Conservation (phyloP, 2,888 invertebrate genomes). For the Icerya purchasi region DNA sequence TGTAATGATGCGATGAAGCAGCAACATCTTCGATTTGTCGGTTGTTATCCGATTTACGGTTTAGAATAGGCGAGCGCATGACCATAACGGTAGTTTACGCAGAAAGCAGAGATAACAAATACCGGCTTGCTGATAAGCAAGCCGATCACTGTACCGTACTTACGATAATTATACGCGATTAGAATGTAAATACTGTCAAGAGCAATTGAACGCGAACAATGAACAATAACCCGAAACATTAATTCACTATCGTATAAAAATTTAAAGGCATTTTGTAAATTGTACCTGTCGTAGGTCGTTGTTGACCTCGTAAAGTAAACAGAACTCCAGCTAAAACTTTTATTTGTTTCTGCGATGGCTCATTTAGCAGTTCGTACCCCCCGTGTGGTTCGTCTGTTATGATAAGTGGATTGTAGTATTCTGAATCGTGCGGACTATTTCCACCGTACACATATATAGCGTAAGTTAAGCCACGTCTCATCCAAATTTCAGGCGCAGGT, state of each 20-base stretch:
- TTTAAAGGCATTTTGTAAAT: background rate
- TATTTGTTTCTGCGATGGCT: conserved; percentile 44
- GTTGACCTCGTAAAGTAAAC: conserved; percentile 58
- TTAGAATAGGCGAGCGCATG: no score
- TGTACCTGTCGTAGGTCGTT: conserved; percentile 49
- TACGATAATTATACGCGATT: no score
- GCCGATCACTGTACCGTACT: no score
- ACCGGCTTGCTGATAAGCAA: no score
- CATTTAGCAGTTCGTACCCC: conserved; percentile 51
- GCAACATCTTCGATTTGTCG: no score
- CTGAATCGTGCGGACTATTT: conserved; percentile 66
- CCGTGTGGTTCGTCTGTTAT: conserved; percentile 68
- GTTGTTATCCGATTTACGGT: no score
- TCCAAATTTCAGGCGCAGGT: conserved; percentile 65
- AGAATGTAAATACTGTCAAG: no score
- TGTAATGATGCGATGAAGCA: no score
- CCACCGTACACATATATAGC: conserved; percentile 62
- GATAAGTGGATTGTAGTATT: conserved; percentile 71
- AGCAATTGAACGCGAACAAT: no score
- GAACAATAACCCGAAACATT: background rate
- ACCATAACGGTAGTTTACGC: no score
- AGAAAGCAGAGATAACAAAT: no score
- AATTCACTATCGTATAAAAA: background rate
- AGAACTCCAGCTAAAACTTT: conserved; percentile 60
- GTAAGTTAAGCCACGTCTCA: conserved; percentile 66